These are phyloP conservation scores for Antechinus stuartii DNA, from an alignment of 2,113 vertebrate species.

Conservation along the genomic window DNA sequence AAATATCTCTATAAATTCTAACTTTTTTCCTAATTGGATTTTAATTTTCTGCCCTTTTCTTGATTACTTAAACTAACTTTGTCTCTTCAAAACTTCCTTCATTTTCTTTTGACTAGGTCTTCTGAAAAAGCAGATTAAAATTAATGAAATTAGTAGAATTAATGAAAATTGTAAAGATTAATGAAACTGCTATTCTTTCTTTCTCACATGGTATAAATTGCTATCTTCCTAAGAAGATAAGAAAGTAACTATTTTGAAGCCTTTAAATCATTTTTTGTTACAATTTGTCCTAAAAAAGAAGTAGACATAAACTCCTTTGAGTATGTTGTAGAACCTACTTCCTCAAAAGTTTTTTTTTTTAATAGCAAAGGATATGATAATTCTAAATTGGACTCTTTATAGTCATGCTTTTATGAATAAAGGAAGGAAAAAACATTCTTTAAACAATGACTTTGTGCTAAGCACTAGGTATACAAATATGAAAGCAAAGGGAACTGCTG, in stretches of 20 bases:
- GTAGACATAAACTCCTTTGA: not conserved
- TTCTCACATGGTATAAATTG: not conserved
- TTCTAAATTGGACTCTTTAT: not conserved
- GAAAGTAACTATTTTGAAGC: conserved; percentile 8
- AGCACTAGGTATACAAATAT: not conserved
- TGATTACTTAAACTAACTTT: conserved; percentile 29
- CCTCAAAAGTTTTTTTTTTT: not conserved
- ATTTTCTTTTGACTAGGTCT: not conserved
- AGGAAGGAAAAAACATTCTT: not conserved
- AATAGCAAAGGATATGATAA: not conserved
- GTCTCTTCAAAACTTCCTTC: conserved; percentile 2
- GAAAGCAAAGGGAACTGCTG: not conserved
- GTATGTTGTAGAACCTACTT: not conserved
- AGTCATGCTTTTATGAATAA: not conserved
- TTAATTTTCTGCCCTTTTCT: conserved; percentile 5
- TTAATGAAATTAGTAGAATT: conserved; percentile 26
- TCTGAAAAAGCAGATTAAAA: not conserved
- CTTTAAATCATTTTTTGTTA: not conserved
- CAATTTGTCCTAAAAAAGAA: conserved; percentile 27
- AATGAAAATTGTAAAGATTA: conserved; percentile 21
- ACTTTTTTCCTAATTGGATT: conserved; percentile 12
- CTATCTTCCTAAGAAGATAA: conserved; percentile 13
- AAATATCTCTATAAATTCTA: conserved; percentile 26
- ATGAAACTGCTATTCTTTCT: conserved; percentile 12
- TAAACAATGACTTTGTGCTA: not conserved